phyloP scores from a whole-genome alignment of 2,797 vertebrate species.

The Peromyscus melanophrys region DNA sequence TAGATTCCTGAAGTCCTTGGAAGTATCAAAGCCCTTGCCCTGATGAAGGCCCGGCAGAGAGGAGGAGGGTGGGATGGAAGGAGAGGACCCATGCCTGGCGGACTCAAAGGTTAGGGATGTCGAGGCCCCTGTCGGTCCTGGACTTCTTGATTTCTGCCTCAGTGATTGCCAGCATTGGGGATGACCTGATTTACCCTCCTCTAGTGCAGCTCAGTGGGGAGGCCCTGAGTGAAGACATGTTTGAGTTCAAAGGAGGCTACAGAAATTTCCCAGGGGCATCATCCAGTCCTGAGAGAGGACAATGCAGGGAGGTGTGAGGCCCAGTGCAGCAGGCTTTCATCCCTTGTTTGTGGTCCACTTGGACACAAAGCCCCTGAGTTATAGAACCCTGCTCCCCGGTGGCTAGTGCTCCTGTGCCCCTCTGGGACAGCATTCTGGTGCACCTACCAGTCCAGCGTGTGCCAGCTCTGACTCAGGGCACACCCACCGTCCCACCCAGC shows the following conservation, averaged over 20 bases:
- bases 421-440: neutral
- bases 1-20: neutral
- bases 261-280: neutral
- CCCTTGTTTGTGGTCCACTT: neutral
- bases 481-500: neutral
- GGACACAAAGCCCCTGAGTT: neutral
- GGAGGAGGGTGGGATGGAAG: no score
- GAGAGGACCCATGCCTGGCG: neutral
- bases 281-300: neutral
- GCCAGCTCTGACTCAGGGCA: conserved; percentile 17
- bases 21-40: no score
- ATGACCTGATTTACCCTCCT: neutral
- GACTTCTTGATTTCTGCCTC: neutral
- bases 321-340: neutral
- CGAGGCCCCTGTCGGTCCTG: neutral
- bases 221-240: neutral
- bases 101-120: no score
- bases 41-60: neutral
- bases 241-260: neutral
- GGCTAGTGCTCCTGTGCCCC: neutral
- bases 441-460: neutral
- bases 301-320: neutral
- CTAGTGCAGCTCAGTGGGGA: neutral
- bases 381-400: neutral
- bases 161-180: no score